Evolutionary conservation across 1,140 invertebrate species (phyloP), one percentile per base, ranked within the genome.

Genomic region (Adoxophyes honmai): DNA sequence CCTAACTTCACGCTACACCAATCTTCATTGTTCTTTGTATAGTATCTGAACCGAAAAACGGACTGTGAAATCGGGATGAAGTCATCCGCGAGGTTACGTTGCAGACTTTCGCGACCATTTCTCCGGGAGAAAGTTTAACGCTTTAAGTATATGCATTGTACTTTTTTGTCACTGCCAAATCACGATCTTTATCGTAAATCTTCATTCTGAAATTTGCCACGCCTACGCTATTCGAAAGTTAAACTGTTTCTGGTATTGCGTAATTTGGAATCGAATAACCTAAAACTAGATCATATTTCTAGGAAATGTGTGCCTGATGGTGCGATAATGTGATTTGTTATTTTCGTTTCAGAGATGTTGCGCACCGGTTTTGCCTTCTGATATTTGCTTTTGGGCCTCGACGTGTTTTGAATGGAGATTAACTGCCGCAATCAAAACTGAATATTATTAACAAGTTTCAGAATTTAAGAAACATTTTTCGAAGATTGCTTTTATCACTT

Each of bases 101-200:
- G 42, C 52, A 57, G 60, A 78, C 80, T 83, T 83, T 86, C 80
- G 54, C 54, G 59, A 66, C 44, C 67, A 85, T 84, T 81, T 79
- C 76, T 68, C 71, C 62, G 53, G 68, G 85, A 82, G 82, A 88
- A 88, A 88, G 85, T 86, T 66, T 59, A 71, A 71, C 54, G 16
- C 42, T 28, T 28, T 48, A 48, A 55, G 64, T 68, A 61, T 28
- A 55, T 69, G 75, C 70, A 85, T 82, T 85, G 81, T 87, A 77
- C 64, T 78, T 81, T 78, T 81, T 81, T 86, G 81, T 84, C 81
- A 78, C 68, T 76, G 58, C 59, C 61, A 71, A 77, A 81, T 81
- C 70, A 73, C 62, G 64, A 78, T 77, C 66, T 78, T 79, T 78
- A 82, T 86, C 78, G 57, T 70, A 73, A 77, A 73, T 79, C 73